Evolutionary conservation across 1,140 invertebrate genomes (phyloP), one percentile per base, ranked within the genome.

Genomic region (Drosophila mojavensis): DNA sequence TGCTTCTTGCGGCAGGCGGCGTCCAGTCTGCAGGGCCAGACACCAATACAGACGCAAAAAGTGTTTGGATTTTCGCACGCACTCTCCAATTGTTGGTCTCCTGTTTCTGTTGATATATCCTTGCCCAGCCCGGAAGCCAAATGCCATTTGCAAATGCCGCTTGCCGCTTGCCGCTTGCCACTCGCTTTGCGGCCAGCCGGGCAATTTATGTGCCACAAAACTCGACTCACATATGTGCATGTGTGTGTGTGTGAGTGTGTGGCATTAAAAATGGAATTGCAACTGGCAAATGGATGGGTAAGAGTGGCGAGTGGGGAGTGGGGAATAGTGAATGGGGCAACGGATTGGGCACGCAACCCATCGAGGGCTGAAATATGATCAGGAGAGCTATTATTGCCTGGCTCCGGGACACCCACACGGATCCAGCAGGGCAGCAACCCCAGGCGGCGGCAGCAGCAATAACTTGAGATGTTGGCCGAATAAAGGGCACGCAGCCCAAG

Each of bases 31-130:
- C 70, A 71, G 66, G 17, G 41, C 64, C 56, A 48, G 56, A 54
- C 41, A 55, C 51, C 33, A 70, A 60, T 51, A 72, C 78, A 81
- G 78, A 78, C 82, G 55, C 78, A 85, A 65, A 84, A 77, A 78
- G 83, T 89, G 85, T 88, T 39, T 89, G 83, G 81, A 69, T 88
- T 88, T 84, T 89, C 84, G 80, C 83, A 90, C 83, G 85, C 84
- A 89, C 77, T 80, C 51, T 15, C 15, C 53, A 55, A 55, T 39
- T 20, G 53, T 55, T 55, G 53, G 61, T 74, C 71, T 74, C 54
- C 6, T 67, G 70, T 70, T 11, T 33, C 20, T 62, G 58, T 54
- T 73, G 56, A 62, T 82, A 83, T 88, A 89, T 86, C 83, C 83
- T 88, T 86, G 77, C 43, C 43, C 43, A 17, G 83, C 75, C 83